A percentile compares a stretch with the other conserved stretches of the same genome.
Conservation (phyloP, 2,113 vertebrate species). For the Antechinus stuartii region DNA sequence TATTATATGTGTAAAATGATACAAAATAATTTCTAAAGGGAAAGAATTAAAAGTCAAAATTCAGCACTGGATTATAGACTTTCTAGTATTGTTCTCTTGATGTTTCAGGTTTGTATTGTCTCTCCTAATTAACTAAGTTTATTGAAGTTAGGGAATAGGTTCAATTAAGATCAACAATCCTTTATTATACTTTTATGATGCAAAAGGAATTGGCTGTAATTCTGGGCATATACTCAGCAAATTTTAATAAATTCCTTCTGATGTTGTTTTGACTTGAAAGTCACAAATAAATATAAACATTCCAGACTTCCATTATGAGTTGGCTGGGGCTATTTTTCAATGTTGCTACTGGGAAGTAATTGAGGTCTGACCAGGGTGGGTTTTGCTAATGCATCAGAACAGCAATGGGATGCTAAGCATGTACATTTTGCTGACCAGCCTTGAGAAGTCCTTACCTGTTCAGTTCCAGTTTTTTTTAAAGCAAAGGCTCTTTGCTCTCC, state of each 20-base stretch:
- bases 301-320: background rate
- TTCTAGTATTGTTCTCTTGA: background rate
- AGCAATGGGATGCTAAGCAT: background rate
- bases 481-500: background rate
- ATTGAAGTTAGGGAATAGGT: background rate
- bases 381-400: background rate
- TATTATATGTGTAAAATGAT: background rate
- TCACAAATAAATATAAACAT: background rate
- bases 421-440: background rate
- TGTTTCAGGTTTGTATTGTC: conserved; percentile 12
- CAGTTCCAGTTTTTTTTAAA: background rate
- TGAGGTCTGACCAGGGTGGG: background rate
- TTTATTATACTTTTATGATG: background rate
- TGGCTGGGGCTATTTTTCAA: background rate
- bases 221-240: background rate
- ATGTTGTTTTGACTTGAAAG: background rate
- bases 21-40: background rate
- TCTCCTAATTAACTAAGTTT: conserved; percentile 27
- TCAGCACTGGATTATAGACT: background rate
- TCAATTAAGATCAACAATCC: background rate
- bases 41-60: background rate
- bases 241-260: background rate
- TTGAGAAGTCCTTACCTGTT: background rate
- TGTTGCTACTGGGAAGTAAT: background rate
- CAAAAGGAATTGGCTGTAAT: background rate